phyloP scores from a whole-genome alignment of 1,140 invertebrate species.

The Aphis craccivora region DNA sequence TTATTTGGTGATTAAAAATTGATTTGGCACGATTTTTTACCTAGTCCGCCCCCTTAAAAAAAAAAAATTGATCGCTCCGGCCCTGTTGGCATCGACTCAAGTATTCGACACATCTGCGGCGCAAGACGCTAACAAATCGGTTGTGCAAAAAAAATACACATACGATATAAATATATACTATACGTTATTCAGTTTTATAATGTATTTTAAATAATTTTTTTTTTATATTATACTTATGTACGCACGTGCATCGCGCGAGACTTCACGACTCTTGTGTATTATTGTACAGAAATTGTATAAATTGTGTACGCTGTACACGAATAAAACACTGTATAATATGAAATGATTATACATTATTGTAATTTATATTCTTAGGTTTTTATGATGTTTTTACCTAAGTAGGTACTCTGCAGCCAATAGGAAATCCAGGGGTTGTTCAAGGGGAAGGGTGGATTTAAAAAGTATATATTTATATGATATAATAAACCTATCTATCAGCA shows the following conservation, averaged over 20 bases:
- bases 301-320: neutral
- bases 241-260: neutral
- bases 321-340: too few relatives aligned
- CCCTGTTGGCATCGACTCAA: neutral
- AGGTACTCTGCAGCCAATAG: too few relatives aligned
- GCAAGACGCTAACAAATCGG: neutral
- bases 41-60: neutral
- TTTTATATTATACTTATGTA: neutral
- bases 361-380: neutral
- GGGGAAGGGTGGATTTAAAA: too few relatives aligned
- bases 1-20: neutral
- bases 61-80: neutral
- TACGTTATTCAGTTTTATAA: neutral
- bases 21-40: slow-evolving; percentile 18
- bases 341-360: too few relatives aligned
- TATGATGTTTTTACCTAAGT: too few relatives aligned
- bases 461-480: too few relatives aligned
- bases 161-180: too few relatives aligned
- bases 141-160: neutral
- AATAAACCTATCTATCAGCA: too few relatives aligned
- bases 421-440: too few relatives aligned
- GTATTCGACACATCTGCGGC: neutral
- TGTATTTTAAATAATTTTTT: neutral
- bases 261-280: neutral
- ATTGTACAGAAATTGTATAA: neutral